phyloP scores from a whole-genome alignment of 2,797 vertebrate genomes.

The Hemitrygon akajei region DNA sequence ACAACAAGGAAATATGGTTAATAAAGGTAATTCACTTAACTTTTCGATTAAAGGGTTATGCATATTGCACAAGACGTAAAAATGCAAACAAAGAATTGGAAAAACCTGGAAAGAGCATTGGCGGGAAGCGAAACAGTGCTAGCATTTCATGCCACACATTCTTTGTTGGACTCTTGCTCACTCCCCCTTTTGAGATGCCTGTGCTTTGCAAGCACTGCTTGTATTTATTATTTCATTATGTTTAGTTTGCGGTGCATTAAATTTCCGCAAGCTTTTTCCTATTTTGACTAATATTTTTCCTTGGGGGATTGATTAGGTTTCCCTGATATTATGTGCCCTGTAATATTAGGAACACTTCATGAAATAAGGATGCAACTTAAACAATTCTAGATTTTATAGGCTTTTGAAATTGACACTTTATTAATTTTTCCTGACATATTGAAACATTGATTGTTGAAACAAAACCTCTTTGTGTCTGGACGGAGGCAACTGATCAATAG shows the following conservation, averaged over 20 bases:
- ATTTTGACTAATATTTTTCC: constrained; percentile 5
- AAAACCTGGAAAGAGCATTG: no score
- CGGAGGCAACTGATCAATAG: neutral
- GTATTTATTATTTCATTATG: constrained; percentile 12
- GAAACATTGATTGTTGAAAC: neutral
- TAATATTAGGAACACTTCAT: neutral
- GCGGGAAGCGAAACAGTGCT: no score
- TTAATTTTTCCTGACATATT: neutral
- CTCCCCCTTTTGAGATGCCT: neutral
- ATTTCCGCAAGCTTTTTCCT: neutral
- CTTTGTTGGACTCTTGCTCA: no score
- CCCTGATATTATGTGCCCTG: neutral
- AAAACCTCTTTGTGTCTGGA: neutral
- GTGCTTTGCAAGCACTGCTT: neutral
- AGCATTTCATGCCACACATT: no score
- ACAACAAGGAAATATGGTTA: neutral
- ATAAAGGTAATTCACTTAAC: neutral
- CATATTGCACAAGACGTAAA: no score
- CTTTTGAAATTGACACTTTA: neutral
- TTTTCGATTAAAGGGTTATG: neutral
- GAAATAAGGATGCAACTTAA: neutral
- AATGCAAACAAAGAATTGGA: no score
- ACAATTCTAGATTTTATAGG: neutral
- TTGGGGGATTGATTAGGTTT: neutral
- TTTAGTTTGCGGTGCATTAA: neutral